A percentile compares a stretch with the other conserved stretches of the same genome.
These are phyloP conservation scores for Archips crataeganus DNA, from an alignment of 2,888 invertebrate genomes.

Conservation along the genomic window DNA sequence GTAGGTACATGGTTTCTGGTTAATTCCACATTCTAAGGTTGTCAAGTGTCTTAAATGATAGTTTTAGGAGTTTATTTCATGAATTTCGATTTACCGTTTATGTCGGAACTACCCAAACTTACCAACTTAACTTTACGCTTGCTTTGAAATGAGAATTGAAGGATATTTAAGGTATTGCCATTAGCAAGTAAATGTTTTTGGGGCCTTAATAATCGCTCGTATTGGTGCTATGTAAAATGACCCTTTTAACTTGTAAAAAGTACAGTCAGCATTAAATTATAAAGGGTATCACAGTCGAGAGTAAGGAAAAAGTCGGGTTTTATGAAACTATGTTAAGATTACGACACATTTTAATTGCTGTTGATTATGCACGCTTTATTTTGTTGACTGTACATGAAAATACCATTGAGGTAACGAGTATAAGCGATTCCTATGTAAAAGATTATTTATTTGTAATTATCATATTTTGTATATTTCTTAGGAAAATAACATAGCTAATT, in stretches of 20 bases:
- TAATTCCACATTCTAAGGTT: no score
- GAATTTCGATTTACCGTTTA: neutral
- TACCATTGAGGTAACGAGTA: conserved; percentile 60
- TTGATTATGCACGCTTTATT: conserved; percentile 15
- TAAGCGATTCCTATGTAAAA: conserved; percentile 74
- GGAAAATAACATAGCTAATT: conserved; percentile 52
- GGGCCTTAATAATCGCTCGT: neutral
- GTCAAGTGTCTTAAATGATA: no score
- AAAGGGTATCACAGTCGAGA: neutral
- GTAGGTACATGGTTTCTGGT: no score
- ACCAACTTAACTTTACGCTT: neutral
- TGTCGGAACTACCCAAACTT: neutral
- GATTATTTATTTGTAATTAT: conserved; percentile 83
- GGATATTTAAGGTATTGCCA: neutral
- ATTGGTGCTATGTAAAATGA: conserved; percentile 24
- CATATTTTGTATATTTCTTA: conserved; percentile 75
- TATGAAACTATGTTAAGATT: no score
- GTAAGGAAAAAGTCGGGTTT: no score
- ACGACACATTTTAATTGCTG: no score
- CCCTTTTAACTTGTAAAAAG: conserved; percentile 25
- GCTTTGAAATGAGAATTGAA: neutral
- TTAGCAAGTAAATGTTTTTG: conserved; percentile 11
- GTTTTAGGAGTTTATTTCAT: neutral
- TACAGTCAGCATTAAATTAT: neutral
- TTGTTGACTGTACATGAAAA: conserved; percentile 49